A percentile compares a stretch with the other conserved stretches of the same genome.
Evolutionary conservation across 2,888 invertebrate species (phyloP).

Genomic region (Caenorhabditis sp.): DNA sequence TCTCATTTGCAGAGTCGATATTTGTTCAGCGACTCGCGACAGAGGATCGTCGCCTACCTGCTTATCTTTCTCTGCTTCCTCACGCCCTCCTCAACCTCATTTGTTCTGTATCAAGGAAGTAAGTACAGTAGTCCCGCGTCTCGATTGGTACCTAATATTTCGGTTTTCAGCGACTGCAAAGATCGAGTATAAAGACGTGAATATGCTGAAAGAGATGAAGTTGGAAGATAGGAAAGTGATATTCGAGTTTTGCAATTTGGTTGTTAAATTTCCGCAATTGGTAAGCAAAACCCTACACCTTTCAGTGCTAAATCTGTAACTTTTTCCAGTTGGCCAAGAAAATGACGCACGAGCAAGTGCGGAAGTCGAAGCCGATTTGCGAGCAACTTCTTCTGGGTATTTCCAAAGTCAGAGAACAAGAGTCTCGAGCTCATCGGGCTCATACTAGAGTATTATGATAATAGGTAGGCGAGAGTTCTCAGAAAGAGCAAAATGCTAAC

Average conservation of each 20-base stretch:
- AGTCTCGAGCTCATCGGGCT: slow-evolving; percentile 44
- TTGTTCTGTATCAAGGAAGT: slow-evolving; percentile 59
- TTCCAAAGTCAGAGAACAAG: slow-evolving; percentile 47
- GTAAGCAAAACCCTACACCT: slow-evolving; percentile 7
- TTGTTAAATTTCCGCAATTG: slow-evolving; percentile 45
- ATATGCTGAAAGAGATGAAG: slow-evolving; percentile 49
- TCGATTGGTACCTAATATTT: background rate
- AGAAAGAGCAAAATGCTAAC: background rate
- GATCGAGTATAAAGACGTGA: slow-evolving; percentile 48
- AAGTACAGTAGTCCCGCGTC: slow-evolving; percentile 9
- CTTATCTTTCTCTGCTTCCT: slow-evolving; percentile 56
- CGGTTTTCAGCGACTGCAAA: slow-evolving; percentile 49
- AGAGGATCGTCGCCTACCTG: slow-evolving; percentile 52
- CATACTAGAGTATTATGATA: slow-evolving; percentile 45
- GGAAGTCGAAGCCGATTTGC: slow-evolving; percentile 51
- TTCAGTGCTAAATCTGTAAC: background rate
- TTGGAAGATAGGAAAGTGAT: slow-evolving; percentile 52
- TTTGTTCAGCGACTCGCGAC: slow-evolving; percentile 59
- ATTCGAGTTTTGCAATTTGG: slow-evolving; percentile 51
- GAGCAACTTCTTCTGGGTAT: slow-evolving; percentile 47
- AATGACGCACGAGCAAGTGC: slow-evolving; percentile 52
- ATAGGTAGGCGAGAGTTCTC: slow-evolving; percentile 9
- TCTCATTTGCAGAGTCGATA: slow-evolving; percentile 53
- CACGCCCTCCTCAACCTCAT: slow-evolving; percentile 42
- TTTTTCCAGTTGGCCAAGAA: slow-evolving; percentile 35